Conservation (phyloP, 1,140 invertebrate genomes). For the Magallana gigas region DNA sequence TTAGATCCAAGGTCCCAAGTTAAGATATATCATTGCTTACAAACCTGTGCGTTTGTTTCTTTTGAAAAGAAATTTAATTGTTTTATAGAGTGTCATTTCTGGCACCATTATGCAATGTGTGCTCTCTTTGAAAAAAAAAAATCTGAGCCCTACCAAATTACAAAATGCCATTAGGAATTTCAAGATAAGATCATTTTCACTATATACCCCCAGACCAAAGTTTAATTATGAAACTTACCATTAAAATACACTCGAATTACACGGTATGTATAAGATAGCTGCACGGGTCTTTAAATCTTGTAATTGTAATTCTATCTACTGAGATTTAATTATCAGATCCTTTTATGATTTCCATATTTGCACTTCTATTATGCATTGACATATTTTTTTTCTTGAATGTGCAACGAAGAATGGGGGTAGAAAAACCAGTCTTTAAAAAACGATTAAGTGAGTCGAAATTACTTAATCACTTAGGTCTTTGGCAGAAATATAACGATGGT, state of each 20-base stretch:
- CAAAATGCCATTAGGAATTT: background rate
- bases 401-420: background rate
- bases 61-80: background rate
- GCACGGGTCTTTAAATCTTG: slow-evolving; percentile 12
- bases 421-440: background rate
- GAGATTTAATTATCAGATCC: background rate
- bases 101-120: background rate
- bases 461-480: background rate
- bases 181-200: slow-evolving; percentile 18
- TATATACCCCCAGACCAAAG: background rate
- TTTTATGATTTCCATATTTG: slow-evolving; percentile 1
- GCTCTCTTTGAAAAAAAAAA: background rate
- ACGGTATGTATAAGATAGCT: background rate
- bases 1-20: too few species aligned
- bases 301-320: background rate
- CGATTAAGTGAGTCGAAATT: too few species aligned
- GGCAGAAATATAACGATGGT: background rate
- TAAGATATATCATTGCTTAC: too few species aligned
- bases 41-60: background rate
- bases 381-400: background rate
- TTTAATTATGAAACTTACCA: slow-evolving; percentile 20
- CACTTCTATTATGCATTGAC: background rate
- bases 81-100: background rate
- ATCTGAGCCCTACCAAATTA: background rate
- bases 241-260: background rate